Conservation (phyloP, 1,140 invertebrate genomes). For the Goniozus legneri region DNA sequence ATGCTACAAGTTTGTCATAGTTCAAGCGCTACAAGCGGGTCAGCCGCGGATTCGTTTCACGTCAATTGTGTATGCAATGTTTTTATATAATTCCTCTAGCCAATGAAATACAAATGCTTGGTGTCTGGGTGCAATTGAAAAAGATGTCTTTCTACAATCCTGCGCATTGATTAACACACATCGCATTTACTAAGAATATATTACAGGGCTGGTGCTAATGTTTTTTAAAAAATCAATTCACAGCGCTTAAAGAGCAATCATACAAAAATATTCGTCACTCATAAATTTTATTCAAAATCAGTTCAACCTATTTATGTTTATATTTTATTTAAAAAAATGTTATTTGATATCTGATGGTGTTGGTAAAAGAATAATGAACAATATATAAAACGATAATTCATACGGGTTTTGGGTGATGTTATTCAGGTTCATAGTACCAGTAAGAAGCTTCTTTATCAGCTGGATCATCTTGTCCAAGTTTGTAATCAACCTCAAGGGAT, state of each 20-base stretch:
- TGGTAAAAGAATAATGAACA: too few species aligned
- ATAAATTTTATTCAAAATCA: too few species aligned
- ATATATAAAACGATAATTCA: slow-evolving; percentile 6
- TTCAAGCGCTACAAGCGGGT: slow-evolving; percentile 36
- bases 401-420: slow-evolving; percentile 37
- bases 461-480: slow-evolving; percentile 93
- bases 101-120: slow-evolving; percentile 28
- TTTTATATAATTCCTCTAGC: slow-evolving; percentile 22
- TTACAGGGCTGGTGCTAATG: slow-evolving; percentile 12
- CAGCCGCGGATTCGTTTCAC: slow-evolving; percentile 36
- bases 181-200: slow-evolving; percentile 16
- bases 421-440: slow-evolving; percentile 90
- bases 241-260: too few species aligned
- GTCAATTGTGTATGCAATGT: slow-evolving; percentile 49
- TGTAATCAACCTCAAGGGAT: slow-evolving; percentile 82
- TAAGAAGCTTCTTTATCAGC: slow-evolving; percentile 92
- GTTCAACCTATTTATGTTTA: too few species aligned
- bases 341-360: too few species aligned
- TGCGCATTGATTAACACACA: slow-evolving; percentile 22
- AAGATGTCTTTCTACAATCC: slow-evolving; percentile 16
- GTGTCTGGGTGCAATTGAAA: slow-evolving; percentile 42
- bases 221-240: too few species aligned
- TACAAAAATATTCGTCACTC: too few species aligned
- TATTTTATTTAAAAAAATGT: too few species aligned
- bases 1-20: slow-evolving; percentile 70